Conservation (phyloP, 2,797 vertebrate genomes). For the Tachyglossus aculeatus region DNA sequence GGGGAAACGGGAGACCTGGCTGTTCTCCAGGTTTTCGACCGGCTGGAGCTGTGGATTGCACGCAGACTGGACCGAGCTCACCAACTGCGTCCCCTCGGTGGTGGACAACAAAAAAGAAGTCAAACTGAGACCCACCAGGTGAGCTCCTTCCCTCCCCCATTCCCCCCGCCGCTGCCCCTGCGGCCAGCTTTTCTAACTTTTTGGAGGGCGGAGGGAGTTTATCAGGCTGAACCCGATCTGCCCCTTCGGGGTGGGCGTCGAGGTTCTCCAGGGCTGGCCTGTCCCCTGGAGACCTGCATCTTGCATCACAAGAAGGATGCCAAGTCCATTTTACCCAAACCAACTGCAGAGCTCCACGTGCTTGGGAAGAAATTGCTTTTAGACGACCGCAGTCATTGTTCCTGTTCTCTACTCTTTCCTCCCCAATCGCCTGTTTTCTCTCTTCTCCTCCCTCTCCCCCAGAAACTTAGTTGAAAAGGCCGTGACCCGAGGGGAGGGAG, state of each 20-base stretch:
- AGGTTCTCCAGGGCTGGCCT: no score
- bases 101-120: slow-evolving; percentile 82
- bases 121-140: slow-evolving; percentile 73
- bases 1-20: slow-evolving; percentile 92
- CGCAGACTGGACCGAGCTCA: slow-evolving; percentile 97
- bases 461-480: background rate
- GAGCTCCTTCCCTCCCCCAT: slow-evolving; percentile 21
- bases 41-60: slow-evolving; percentile 98
- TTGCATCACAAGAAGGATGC: background rate
- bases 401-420: background rate
- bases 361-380: background rate
- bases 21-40: slow-evolving; percentile 96
- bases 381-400: background rate
- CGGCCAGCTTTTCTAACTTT: background rate
- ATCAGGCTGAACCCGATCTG: background rate
- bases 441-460: background rate
- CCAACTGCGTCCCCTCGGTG: slow-evolving; percentile 88
- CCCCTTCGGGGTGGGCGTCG: background rate
- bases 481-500: background rate
- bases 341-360: background rate
- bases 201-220: background rate
- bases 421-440: background rate
- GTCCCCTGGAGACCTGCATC: background rate
- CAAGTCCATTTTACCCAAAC: background rate
- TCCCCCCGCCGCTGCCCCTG: accelerated